A percentile compares a stretch with the other conserved stretches of the same genome.
Evolutionary conservation across 2,888 invertebrate genomes (phyloP).

Genomic region (Stramonita haemastoma): DNA sequence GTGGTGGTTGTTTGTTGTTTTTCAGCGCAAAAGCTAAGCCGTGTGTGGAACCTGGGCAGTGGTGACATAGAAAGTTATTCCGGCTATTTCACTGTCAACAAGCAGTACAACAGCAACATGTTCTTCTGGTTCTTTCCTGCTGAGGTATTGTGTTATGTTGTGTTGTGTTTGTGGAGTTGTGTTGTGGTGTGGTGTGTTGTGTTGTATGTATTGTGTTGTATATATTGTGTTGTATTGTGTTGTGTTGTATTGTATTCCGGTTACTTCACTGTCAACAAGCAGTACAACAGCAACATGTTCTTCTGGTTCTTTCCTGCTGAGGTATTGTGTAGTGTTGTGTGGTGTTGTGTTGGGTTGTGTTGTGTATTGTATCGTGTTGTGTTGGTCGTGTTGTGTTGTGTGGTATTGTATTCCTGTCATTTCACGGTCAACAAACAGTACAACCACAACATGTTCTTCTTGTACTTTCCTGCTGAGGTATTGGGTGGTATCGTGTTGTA

Average conservation of each 20-base stretch:
- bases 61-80: slow-evolving; percentile 82
- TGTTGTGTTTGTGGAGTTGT: too few species aligned
- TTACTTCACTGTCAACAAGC: too few species aligned
- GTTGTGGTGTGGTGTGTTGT: too few species aligned
- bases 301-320: too few species aligned
- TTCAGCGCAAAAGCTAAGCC: slow-evolving; percentile 27
- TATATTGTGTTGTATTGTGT: too few species aligned
- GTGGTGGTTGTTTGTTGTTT: background rate
- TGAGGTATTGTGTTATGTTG: slow-evolving; percentile 74
- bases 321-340: too few species aligned
- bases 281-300: too few species aligned
- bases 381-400: too few species aligned
- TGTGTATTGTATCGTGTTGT: too few species aligned
- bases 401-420: slow-evolving; percentile 83
- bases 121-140: slow-evolving; percentile 96
- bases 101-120: slow-evolving; percentile 86
- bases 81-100: slow-evolving; percentile 89
- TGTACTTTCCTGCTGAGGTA: slow-evolving; percentile 90
- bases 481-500: background rate
- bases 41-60: background rate
- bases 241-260: too few species aligned
- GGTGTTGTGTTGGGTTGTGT: too few species aligned
- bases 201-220: too few species aligned
- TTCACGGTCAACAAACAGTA: slow-evolving; percentile 88
- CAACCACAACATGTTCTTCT: slow-evolving; percentile 92